phyloP scores from a whole-genome alignment of 1,140 invertebrate species.

The Cylas formicarius region DNA sequence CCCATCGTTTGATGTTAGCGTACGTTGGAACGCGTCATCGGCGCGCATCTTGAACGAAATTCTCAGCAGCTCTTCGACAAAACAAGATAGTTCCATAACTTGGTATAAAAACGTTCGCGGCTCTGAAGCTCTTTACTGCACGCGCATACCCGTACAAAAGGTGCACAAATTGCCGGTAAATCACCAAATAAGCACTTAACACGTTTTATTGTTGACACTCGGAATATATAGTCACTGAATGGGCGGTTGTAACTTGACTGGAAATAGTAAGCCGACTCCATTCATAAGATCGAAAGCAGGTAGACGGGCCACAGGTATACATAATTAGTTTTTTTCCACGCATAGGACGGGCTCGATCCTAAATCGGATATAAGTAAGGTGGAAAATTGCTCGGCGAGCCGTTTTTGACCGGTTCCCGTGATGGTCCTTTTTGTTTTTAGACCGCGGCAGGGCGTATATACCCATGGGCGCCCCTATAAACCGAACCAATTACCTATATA shows the following conservation, averaged over 20 bases:
- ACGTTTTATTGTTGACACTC: slow-evolving; percentile 16
- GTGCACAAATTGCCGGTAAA: slow-evolving; percentile 2
- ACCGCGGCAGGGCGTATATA: no score
- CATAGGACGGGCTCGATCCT: slow-evolving; percentile 11
- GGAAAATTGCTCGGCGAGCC: slow-evolving; percentile 19
- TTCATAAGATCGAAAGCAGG: slow-evolving; percentile 38
- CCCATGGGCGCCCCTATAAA: no score
- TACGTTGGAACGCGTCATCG: slow-evolving; percentile 11
- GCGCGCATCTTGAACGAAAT: slow-evolving; percentile 26
- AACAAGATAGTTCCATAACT: slow-evolving; percentile 32
- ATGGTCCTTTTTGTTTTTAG: slow-evolving; percentile 30
- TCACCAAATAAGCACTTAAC: slow-evolving; percentile 19
- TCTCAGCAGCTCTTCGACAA: slow-evolving; percentile 28
- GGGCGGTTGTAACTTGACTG: slow-evolving; percentile 21
- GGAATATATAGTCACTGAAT: slow-evolving; percentile 17
- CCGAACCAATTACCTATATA: no score
- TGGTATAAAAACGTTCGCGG: neutral
- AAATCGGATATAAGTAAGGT: slow-evolving; percentile 18
- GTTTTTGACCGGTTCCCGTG: slow-evolving; percentile 34
- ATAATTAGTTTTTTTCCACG: slow-evolving; percentile 37
- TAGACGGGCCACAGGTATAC: slow-evolving; percentile 34
- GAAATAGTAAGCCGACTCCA: slow-evolving; percentile 35
- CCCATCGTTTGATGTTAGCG: slow-evolving; percentile 1
- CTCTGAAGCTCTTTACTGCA: slow-evolving; percentile 12
- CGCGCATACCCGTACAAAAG: slow-evolving; percentile 11